Base-by-base conservation (phyloP, 1,140 invertebrate species). In the Lepidotrigona ventralis region DNA sequence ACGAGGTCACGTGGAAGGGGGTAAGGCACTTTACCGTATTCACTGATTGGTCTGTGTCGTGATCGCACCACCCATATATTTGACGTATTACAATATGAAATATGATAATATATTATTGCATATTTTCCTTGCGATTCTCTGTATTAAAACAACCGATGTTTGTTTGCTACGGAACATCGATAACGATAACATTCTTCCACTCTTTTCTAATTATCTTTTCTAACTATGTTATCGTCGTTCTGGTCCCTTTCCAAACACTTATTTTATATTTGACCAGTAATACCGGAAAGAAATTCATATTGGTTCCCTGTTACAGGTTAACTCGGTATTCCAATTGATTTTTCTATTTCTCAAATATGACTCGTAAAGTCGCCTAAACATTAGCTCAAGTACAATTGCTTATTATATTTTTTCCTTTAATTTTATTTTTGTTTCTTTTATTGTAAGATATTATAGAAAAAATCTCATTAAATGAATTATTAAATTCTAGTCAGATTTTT, bases 11-110 rank as follows among this genome's bases (percentile, higher is more conserved):
- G 84, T 88, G 88, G 79, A 86, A 77, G 82, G 89, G 90, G 90
- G 90, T 91, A 91, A 90, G 87, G 90, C 90, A 86, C 39, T n/a
- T 54, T 64, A 74, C 74, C 70, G 63, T 60, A 60, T 11, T 9
- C 39, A 51, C 14, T 54, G 33, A 91, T 91, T 91, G 87, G 90
- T 80, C 69, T 54, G 15, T 26, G 6, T 4, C 12, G 0, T 6
- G 66, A 88, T 91, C 90, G 89, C 63, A 89, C 90, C 90, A 91
- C 87, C 87, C 90, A 90, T 90, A 70, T 17, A 23, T 26, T 12
- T 29, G 68, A 68, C 79, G 26, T 51, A 73, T 83, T 87, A 86
- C 87, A 66, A 66, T 79, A 85, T 72, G 56, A 53, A 73, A 77
- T 33, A 70, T 53, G 87, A 85, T 86, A 88, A 85, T 64, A 29